phyloP scores from a whole-genome alignment of 2,797 vertebrate species.

The Eremophila alpestris region DNA sequence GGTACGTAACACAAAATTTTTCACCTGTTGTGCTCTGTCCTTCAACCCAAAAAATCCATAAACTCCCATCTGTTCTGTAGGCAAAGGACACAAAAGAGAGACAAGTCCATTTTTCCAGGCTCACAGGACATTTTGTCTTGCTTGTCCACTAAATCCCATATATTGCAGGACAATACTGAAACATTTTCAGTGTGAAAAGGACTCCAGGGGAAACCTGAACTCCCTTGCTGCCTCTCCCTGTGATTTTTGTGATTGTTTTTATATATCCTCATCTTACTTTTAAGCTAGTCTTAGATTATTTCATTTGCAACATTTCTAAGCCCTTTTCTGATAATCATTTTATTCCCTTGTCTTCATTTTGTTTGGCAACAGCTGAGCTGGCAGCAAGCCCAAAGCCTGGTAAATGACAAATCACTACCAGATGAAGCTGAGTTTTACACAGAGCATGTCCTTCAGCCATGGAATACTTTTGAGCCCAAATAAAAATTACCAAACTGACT shows the following conservation, averaged over 20 bases:
- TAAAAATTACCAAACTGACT: conserved; percentile 68
- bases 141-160: conserved; percentile 28
- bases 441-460: conserved; percentile 73
- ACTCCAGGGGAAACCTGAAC: neutral
- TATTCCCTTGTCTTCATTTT: conserved; percentile 76
- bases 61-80: neutral
- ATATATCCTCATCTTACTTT: conserved; percentile 44
- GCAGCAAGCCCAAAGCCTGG: conserved; percentile 76
- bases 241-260: conserved; percentile 36
- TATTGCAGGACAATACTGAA: conserved; percentile 3
- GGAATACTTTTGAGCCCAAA: conserved; percentile 63
- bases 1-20: neutral
- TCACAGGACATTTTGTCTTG: conserved; percentile 29
- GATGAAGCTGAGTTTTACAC: conserved; percentile 78
- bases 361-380: conserved; percentile 76
- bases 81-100: neutral
- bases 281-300: conserved; percentile 64
- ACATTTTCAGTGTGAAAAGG: neutral
- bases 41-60: neutral
- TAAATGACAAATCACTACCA: conserved; percentile 86
- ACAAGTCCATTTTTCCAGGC: neutral
- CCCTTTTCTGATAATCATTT: conserved; percentile 75
- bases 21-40: neutral
- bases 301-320: conserved; percentile 70
- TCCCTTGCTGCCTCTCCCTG: neutral